phyloP scores from a whole-genome alignment of 1,140 invertebrate genomes.

The Spodoptera frugiperda region DNA sequence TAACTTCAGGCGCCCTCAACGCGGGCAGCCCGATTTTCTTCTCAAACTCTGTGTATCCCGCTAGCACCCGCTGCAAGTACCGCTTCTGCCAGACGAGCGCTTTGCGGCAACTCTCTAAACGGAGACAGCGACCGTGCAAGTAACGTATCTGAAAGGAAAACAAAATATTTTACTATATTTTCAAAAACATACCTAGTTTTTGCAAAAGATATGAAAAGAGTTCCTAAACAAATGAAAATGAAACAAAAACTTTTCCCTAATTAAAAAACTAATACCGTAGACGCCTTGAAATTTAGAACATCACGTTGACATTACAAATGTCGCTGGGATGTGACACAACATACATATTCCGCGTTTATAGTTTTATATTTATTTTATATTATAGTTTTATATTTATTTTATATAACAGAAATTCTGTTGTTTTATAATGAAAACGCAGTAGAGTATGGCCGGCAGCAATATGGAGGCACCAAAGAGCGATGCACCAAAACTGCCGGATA shows the following conservation, averaged over 20 bases:
- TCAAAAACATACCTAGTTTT: neutral
- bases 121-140: slow-evolving; percentile 91
- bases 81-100: slow-evolving; percentile 94
- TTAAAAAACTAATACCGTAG: slow-evolving; percentile 11
- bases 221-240: neutral
- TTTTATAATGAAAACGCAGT: slow-evolving; percentile 50
- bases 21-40: slow-evolving; percentile 53
- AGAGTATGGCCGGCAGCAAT: slow-evolving; percentile 29
- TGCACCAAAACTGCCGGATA: slow-evolving; percentile 62
- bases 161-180: neutral
- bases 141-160: slow-evolving; percentile 85
- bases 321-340: slow-evolving; percentile 13
- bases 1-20: slow-evolving; percentile 53
- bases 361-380: slow-evolving; percentile 20
- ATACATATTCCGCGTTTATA: slow-evolving; percentile 8
- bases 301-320: slow-evolving; percentile 1
- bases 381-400: slow-evolving; percentile 22
- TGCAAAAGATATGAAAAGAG: neutral
- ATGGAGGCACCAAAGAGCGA: slow-evolving; percentile 71
- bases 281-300: slow-evolving; percentile 28
- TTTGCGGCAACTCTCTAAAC: slow-evolving; percentile 93
- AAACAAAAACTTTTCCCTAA: slow-evolving; percentile 1
- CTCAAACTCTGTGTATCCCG: slow-evolving; percentile 88
- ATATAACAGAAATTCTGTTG: slow-evolving; percentile 32
- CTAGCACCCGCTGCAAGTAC: slow-evolving; percentile 91